Base-by-base conservation (phyloP, 1,140 invertebrate genomes). In the Vollenhovia emeryi region DNA sequence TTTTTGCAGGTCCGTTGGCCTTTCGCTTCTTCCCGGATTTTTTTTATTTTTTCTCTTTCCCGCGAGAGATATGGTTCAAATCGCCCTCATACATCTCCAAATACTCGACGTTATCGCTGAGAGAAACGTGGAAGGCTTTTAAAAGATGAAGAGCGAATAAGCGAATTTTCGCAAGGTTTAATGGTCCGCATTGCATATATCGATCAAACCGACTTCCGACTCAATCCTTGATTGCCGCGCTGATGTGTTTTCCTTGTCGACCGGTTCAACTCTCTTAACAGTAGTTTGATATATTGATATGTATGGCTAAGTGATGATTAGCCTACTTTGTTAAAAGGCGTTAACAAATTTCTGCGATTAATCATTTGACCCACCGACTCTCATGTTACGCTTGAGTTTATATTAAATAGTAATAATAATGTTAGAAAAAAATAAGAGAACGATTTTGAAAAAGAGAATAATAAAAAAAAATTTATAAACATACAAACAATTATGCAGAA, bases 71-170 rank as follows among this genome's bases (percentile, higher is more conserved):
- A 36, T 2, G 30, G 30, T 57, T 55, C 11, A 30, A 62, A 30
- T 27, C 36, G 18, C 18, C 18, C 24, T 60, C 36, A 18, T 62
- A 30, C 7, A 57, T 74, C 7, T 55, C n/a, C 66, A 27, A 68
- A 69, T 15, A 24, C 15, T 24, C 3, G 13, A 18, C 21, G 9
- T 57, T 74, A 74, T 74, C 33, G 27, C 21, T 11, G 21, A 36
- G 15, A 74, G n/a, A 74, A 40, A 48, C 40, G 21, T 79, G 86
- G 60, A 87, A 92, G 89, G 86, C 89, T 87, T 90, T 91, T 92
- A 89, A 90, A 89, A 62, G 85, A 86, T 74, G 43, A 64, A 50
- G 69, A 45, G 74, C 75, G 71, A 87, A 89, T 55, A 11, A 82
- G 30, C 27, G 40, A 48, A 71, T 75, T 76, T 84, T 83, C n/a